phyloP scores from a whole-genome alignment of 2,113 vertebrate species.

The Geothlypis trichas region DNA sequence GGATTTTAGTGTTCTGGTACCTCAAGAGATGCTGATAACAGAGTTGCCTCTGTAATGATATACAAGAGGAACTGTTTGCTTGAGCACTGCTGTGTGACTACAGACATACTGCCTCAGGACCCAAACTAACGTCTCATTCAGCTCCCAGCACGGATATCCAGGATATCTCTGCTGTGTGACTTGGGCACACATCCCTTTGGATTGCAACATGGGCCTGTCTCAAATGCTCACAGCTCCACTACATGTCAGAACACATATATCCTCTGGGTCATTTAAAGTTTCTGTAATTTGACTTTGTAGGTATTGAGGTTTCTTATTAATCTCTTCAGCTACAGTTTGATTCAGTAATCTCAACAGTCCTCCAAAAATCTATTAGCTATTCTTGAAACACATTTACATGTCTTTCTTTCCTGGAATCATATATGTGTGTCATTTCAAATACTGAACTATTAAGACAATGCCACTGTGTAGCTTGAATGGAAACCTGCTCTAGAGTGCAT shows the following conservation, averaged over 20 bases:
- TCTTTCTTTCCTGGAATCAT: not conserved
- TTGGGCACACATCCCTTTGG: not conserved
- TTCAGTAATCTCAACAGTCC: not conserved
- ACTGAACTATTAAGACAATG: not conserved
- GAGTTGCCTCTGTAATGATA: not conserved
- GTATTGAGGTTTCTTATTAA: not conserved
- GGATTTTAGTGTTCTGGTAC: not conserved
- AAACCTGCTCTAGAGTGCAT: not conserved
- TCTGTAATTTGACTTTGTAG: not conserved
- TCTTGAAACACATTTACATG: not conserved
- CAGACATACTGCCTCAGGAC: not conserved
- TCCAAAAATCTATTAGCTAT: not conserved
- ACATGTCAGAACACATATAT: not conserved
- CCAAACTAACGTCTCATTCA: not conserved
- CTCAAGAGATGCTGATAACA: rapidly evolving
- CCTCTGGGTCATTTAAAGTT: not conserved
- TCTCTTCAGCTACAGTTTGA: not conserved
- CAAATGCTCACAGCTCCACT: not conserved
- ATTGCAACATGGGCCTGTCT: not conserved
- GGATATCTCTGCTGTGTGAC: not conserved
- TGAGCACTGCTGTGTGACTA: not conserved
- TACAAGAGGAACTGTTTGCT: not conserved
- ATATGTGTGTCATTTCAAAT: not conserved
- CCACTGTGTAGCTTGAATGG: not conserved
- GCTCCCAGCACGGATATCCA: rapidly evolving